Base-by-base conservation (phyloP, 1,140 invertebrate genomes). In the Papilio machaon region DNA sequence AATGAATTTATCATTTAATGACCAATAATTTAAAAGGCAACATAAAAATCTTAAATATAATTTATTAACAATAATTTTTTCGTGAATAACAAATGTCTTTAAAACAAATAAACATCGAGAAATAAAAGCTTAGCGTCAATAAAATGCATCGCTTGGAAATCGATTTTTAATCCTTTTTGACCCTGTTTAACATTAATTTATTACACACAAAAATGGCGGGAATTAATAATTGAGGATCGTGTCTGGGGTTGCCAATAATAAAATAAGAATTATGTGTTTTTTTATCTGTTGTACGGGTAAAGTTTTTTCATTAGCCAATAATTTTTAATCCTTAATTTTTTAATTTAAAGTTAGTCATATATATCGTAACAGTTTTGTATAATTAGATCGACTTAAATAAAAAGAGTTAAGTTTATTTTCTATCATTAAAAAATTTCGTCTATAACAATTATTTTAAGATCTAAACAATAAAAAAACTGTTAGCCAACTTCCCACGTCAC, bases 81-180 rank as follows among this genome's bases (percentile, higher is more conserved):
- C n/a, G n/a, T 35, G 43, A 3, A 11, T 23, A 49, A 30, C n/a
- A 76, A 76, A 47, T 23, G 43, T 10, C 73, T n/a, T 75, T 47
- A 49, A 76, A 76, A 76, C 74, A 76, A 76, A 76, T 76, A 76
- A 76, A 76, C 19, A 76, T 76, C 47, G 46, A 76, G 38, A 74
- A 74, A 74, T 74, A 70, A 70, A 64, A 30, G 60, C 60, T 17
- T 70, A 7, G 35, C 23, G 64, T 74, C 73, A 74, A 47, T 74
- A 74, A 74, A 74, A 43, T 19, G 46, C 46, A 74, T 38, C 64
- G 30, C 13, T 6, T 70, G 19, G 3, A 47, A 30, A 76, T 76
- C 47, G 47, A 76, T 76, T 49, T 23, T 76, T 49, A 76, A 76
- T 76, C 47, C 73, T 47, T 38, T 73, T 76, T 52, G 74, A 76